Conservation (phyloP, 2,888 invertebrate genomes). For the Euspilapteryx auroguttella region DNA sequence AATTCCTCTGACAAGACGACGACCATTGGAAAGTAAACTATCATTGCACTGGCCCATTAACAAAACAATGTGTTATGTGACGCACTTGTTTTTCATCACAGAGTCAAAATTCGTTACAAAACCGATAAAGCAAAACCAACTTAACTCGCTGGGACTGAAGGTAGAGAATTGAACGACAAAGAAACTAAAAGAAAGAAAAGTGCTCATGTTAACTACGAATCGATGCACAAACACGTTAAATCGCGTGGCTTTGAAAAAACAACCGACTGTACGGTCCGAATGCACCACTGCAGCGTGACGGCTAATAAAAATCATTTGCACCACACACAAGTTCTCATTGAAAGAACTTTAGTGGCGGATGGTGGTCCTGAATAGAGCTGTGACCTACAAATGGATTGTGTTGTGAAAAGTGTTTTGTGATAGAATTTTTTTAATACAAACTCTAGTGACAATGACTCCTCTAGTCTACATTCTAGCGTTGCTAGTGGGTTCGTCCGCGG, state of each 20-base stretch:
- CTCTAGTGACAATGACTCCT: conserved; percentile 44
- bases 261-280: conserved; percentile 25
- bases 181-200: conserved; percentile 48
- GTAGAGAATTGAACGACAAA: no score
- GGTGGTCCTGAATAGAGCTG: conserved; percentile 29
- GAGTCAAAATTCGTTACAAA: conserved; percentile 19
- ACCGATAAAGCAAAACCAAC: conserved; percentile 18
- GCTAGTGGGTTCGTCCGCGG: conserved; percentile 27
- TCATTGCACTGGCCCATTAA: no score
- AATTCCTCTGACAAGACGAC: no score
- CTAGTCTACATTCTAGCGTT: conserved; percentile 31
- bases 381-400: conserved; percentile 56
- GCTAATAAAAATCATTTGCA: conserved; percentile 50
- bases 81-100: no score
- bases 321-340: conserved; percentile 37
- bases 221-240: conserved; percentile 18
- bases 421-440: no score
- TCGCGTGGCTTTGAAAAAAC: conserved; percentile 24
- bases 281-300: conserved; percentile 42
- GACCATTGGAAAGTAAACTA: no score
- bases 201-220: conserved; percentile 18
- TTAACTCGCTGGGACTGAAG: no score
- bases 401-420: conserved; percentile 21
- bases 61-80: no score
- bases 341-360: conserved; percentile 35